Evolutionary conservation across 2,113 vertebrate species (phyloP), one percentile per base, ranked within the genome.

Genomic region (Hypocryptadius cinnamomeus): DNA sequence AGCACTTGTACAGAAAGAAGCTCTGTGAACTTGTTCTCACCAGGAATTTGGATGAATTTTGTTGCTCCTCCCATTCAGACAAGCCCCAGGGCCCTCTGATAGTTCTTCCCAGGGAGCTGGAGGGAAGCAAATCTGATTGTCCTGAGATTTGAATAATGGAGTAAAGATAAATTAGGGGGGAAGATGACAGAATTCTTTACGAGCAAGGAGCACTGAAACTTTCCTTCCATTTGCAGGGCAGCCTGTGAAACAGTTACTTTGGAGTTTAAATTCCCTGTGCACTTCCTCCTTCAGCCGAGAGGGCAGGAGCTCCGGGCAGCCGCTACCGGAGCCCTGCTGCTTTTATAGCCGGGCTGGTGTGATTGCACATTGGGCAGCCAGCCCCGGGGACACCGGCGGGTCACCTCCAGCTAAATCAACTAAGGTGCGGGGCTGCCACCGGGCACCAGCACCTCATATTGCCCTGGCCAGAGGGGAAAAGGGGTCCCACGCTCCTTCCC

Each of bases 301-400:
- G 45, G 18, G 59, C 81, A 78, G 79, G 28, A 76, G 8, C 40
- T 7, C 1, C 0, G 2, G 42, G 60, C 68, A 40, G 89, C 56
- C 7, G 8, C 72, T 60, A 3, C 4, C 0, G 6, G 35, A 83
- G 65, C 61, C 40, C 33, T 3, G 37, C 40, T 2, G 12, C 42
- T 50, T 95, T 95, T 73, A 76, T 5, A 48, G 93, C 79, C 2
- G 0, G 50, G 57, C 17, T 30, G 3, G 22, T 37, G 78, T 25
- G 78, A 68, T 89, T 89, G 87, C 85, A 60, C 6, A 44, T 87
- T 71, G 79, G 94, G 85, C 81, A 81, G 73, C 31, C 30, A 31
- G 61, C 57, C 31, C 60, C 0, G 0, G 59, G 15, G n/a, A 31
- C 2, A 0, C n/a, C 31, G 7, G 13, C 4, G 2, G 70, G 74